These are phyloP conservation scores for Dysmachus trigonus DNA, from an alignment of 2,888 invertebrate species.

Conservation along the genomic window DNA sequence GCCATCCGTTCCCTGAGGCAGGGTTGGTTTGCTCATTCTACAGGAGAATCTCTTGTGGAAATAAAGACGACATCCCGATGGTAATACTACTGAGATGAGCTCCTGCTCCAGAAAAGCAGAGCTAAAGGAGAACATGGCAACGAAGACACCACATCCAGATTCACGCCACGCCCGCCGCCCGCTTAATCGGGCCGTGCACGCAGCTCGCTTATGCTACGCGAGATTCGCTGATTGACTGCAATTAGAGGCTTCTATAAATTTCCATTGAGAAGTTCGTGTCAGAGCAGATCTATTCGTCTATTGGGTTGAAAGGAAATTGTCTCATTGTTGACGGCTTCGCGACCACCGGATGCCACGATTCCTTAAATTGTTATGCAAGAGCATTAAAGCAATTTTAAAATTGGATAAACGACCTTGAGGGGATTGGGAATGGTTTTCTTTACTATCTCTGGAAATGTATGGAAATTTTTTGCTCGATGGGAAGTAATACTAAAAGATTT, in stretches of 20 bases:
- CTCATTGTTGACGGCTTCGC: slow-evolving; percentile 3
- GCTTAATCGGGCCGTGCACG: slow-evolving; percentile 24
- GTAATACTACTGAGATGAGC: background rate
- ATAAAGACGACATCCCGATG: background rate
- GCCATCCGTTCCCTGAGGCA: background rate
- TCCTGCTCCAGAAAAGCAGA: background rate
- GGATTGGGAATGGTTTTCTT: background rate
- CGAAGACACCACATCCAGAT: background rate
- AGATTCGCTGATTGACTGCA: slow-evolving; percentile 23
- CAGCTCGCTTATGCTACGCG: slow-evolving; percentile 18
- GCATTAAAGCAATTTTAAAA: background rate
- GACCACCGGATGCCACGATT: slow-evolving; percentile 27
- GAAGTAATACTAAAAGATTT: too few species aligned
- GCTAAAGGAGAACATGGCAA: background rate
- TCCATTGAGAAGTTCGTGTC: slow-evolving; percentile 16
- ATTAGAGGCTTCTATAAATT: slow-evolving; percentile 24
- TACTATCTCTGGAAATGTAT: background rate
- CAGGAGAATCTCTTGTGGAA: background rate
- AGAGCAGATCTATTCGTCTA: background rate
- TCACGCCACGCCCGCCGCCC: background rate
- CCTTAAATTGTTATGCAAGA: slow-evolving; percentile 15
- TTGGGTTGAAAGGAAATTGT: slow-evolving; percentile 29
- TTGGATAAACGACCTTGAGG: background rate
- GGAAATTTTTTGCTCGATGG: background rate
- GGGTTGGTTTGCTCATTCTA: background rate